These are phyloP conservation scores for Pelecanoides urinatrix DNA, from an alignment of 2,113 vertebrate genomes.

Conservation along the genomic window DNA sequence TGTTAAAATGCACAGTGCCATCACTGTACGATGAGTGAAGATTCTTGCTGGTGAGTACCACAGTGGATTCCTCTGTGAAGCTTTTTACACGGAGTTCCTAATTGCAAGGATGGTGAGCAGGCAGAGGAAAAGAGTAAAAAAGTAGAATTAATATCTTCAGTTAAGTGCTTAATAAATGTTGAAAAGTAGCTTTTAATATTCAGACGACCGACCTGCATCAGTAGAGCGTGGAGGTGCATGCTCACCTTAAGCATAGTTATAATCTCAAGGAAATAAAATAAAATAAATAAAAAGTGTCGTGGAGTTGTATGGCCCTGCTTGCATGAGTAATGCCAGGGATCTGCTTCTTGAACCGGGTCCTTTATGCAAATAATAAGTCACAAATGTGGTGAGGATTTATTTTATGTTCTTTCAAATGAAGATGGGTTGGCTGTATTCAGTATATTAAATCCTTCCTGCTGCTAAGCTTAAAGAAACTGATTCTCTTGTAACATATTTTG, in stretches of 20 bases:
- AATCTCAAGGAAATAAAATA: not conserved
- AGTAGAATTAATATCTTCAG: not conserved
- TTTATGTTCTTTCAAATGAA: constrained; percentile 48
- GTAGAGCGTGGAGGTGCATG: not conserved
- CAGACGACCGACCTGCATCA: not conserved
- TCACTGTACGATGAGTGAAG: not conserved
- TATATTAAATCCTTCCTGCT: constrained; percentile 74
- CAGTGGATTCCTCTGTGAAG: not conserved
- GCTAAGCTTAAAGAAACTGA: constrained; percentile 68
- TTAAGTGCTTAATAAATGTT: not conserved
- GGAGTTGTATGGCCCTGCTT: not conserved
- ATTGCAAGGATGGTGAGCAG: not conserved
- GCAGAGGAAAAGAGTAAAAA: not conserved
- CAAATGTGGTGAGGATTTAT: constrained; percentile 57
- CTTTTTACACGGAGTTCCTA: not conserved
- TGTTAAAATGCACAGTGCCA: not conserved
- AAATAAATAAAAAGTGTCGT: not conserved
- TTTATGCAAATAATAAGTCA: constrained; percentile 44
- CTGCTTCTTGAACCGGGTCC: not conserved
- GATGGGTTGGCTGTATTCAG: constrained; percentile 55
- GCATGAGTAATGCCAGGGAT: not conserved
- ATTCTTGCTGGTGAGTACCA: not conserved
- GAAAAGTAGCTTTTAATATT: not conserved
- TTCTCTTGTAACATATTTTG: constrained; percentile 67
- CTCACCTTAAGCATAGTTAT: not conserved